Evolutionary conservation across 2,797 vertebrate species (phyloP).

Genomic region (Acrocephalus scirpaceus): DNA sequence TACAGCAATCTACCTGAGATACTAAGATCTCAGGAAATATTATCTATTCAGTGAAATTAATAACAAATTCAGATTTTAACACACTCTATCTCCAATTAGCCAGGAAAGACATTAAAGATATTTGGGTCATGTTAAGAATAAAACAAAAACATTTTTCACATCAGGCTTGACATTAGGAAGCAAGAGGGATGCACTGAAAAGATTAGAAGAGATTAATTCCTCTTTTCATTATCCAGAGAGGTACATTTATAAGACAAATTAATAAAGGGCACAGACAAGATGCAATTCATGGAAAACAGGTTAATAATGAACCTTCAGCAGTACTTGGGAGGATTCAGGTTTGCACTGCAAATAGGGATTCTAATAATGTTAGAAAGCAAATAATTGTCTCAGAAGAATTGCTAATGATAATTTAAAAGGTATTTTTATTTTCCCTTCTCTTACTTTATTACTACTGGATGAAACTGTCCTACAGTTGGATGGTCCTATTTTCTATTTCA

Average conservation of each 20-base stretch:
- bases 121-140: neutral
- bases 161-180: neutral
- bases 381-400: neutral
- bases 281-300: neutral
- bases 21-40: neutral
- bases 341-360: neutral
- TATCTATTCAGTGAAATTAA: neutral
- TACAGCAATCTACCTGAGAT: neutral
- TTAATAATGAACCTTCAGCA: neutral
- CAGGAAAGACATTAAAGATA: neutral
- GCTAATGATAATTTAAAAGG: neutral
- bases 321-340: neutral
- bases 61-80: neutral
- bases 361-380: neutral
- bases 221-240: neutral
- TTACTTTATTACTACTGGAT: neutral
- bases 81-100: neutral
- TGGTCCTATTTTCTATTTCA: neutral
- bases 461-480: neutral
- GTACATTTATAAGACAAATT: neutral
- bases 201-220: neutral
- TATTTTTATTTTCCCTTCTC: neutral
- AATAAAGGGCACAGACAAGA: neutral
- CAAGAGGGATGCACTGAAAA: neutral
- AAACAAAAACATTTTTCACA: neutral